Base-by-base conservation (phyloP, 2,113 vertebrate species). In the Ia io region DNA sequence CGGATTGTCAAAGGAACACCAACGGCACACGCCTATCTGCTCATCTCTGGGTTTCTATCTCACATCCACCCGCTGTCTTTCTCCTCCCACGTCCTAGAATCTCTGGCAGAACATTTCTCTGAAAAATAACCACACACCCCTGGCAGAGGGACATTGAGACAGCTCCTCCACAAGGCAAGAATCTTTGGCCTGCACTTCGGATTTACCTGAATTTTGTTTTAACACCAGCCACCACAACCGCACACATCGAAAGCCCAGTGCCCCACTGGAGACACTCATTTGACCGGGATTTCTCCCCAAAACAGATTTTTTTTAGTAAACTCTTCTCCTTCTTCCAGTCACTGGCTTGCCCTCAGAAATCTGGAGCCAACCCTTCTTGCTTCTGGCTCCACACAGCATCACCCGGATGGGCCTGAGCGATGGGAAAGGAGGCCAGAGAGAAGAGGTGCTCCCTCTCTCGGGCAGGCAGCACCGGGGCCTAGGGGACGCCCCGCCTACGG, bases 281-380 rank as follows among this genome's bases (percentile, higher is more conserved):
- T 25, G 69, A 71, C 37, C 4, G 4, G 53, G 59, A 76, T 80
- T 88, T 95, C 53, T 94, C 74, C 42, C 79, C 20, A 93, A 49
- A 94, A 59, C 14, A 49, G 12, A 49, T 74, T 89, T 92, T 59
- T 61, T 92, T 86, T 76, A 95, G 63, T 44, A 93, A 95, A 73
- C 30, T 56, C 67, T 53, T 91, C 65, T 69, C 71, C 4, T 12
- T 84, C 86, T 42, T 82, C 78, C 16, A 65, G 12, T 42, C 70
- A 1, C 47, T 42, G 73, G 77, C 88, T 51, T 40, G 85, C 42
- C 59, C 74, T 30, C 8, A 47, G 63, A 49, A 65, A 10, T 69
- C 86, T 25, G 7, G 40, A 30, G 67, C 56, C 89, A 85, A 25
- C 13, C 44, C 40, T 56, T 65, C 37, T 42, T 88, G 73, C 61